phyloP scores from a whole-genome alignment of 2,113 vertebrate genomes.

The Donacobius atricapilla region DNA sequence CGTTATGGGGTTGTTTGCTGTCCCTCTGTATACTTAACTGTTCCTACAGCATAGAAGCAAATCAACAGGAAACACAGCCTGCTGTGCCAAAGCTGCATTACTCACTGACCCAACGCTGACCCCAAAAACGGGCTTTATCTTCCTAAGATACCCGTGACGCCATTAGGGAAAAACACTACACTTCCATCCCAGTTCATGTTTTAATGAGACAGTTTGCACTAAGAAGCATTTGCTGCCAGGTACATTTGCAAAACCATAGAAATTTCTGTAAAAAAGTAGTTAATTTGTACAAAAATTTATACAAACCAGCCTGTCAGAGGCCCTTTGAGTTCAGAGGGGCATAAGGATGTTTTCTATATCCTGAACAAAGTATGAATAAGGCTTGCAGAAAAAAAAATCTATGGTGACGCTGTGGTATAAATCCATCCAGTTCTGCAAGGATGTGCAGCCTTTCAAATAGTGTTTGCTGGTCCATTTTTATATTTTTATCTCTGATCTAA shows the following conservation, averaged over 20 bases:
- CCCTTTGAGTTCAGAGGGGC: not conserved
- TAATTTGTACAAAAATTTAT: no score
- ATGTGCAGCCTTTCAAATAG: not conserved
- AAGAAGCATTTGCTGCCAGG: not conserved
- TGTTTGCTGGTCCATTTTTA: not conserved
- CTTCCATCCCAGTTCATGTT: not conserved
- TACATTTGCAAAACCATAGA: not conserved
- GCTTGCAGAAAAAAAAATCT: not conserved
- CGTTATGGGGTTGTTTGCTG: not conserved
- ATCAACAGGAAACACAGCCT: not conserved
- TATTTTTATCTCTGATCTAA: not conserved
- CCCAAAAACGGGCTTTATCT: not conserved
- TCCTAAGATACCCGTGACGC: not conserved
- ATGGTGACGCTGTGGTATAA: not conserved
- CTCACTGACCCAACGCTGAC: not conserved
- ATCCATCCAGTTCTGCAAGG: not conserved
- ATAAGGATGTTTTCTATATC: not conserved
- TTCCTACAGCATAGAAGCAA: not conserved
- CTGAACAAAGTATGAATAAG: not conserved
- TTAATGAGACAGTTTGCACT: not conserved
- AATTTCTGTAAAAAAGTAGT: not conserved
- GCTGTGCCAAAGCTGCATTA: accelerated
- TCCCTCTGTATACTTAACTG: not conserved
- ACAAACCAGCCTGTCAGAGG: not conserved
- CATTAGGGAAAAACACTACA: not conserved